A percentile compares a stretch with the other conserved stretches of the same genome.
Conservation (phyloP, 2,113 vertebrate species). For the Sphyrna mokarran region DNA sequence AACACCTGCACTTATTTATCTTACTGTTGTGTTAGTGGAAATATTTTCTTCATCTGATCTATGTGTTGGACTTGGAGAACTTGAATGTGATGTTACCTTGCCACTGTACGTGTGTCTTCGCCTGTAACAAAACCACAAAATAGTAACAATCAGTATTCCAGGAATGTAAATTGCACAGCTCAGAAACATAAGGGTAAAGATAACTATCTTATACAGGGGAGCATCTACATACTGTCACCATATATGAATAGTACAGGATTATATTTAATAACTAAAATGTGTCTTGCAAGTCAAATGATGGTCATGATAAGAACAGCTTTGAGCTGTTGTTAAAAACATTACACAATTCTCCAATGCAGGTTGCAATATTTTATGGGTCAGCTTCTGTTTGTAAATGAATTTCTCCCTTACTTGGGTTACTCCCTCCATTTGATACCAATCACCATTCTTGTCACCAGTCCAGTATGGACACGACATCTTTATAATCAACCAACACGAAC, state of each 20-base stretch:
- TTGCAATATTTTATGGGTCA: neutral
- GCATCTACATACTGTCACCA: neutral
- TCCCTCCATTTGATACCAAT: neutral
- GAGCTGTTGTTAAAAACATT: neutral
- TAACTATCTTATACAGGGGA: constrained; percentile 35
- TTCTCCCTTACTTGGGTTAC: neutral
- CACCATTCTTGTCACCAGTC: neutral
- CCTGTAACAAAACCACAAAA: constrained; percentile 49
- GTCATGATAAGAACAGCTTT: neutral
- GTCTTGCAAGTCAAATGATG: constrained; percentile 22
- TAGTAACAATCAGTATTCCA: constrained; percentile 41
- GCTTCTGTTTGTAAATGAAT: neutral
- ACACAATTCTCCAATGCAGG: neutral
- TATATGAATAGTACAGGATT: neutral
- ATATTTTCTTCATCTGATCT: constrained; percentile 17
- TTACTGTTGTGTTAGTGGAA: neutral
- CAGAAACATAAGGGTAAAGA: constrained; percentile 31
- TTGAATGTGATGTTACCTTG: constrained; percentile 48
- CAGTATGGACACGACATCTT: neutral
- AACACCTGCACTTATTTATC: neutral
- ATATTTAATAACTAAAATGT: constrained; percentile 31
- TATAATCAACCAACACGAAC: neutral
- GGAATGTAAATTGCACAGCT: constrained; percentile 39
- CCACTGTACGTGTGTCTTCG: constrained; percentile 52
- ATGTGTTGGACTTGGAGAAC: neutral